Conservation (phyloP, 2,888 invertebrate species). For the Dicyrtoma fusca region DNA sequence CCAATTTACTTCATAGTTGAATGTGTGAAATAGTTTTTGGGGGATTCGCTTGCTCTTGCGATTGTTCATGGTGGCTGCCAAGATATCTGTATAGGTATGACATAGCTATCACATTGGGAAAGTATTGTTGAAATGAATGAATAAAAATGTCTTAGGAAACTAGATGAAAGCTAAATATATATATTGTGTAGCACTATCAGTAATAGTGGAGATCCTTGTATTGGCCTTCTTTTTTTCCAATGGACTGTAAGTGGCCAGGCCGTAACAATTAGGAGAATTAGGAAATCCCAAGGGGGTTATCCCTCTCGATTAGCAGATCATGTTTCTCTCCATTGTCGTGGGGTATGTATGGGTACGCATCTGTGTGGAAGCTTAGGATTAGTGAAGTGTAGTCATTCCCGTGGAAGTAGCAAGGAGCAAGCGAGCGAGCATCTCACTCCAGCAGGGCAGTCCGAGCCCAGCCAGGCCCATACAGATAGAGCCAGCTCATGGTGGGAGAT, state of each 20-base stretch:
- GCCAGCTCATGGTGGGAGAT: background rate
- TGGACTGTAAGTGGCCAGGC: constrained; percentile 45
- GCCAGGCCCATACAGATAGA: too few species aligned
- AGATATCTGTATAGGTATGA: background rate
- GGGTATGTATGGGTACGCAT: constrained; percentile 1
- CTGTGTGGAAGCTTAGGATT: background rate
- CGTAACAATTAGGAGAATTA: constrained; percentile 57
- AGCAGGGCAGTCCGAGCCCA: too few species aligned
- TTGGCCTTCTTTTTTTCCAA: constrained; percentile 13
- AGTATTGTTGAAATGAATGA: background rate
- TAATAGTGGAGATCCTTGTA: constrained; percentile 8
- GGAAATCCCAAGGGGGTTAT: constrained; percentile 55
- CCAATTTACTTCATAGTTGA: too few species aligned
- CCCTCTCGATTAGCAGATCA: constrained; percentile 57
- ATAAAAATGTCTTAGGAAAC: constrained; percentile 10
- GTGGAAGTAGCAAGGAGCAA: too few species aligned
- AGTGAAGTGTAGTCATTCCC: background rate
- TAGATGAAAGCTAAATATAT: constrained; percentile 12
- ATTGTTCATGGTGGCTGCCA: background rate
- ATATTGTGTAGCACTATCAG: too few species aligned
- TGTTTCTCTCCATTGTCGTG: constrained; percentile 49
- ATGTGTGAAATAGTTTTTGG: too few species aligned
- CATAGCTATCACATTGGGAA: background rate
- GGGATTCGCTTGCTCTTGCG: too few species aligned
- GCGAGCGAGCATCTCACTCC: too few species aligned